These are phyloP conservation scores for Nixonia krombeini DNA, from an alignment of 1,140 invertebrate species.

Conservation along the genomic window DNA sequence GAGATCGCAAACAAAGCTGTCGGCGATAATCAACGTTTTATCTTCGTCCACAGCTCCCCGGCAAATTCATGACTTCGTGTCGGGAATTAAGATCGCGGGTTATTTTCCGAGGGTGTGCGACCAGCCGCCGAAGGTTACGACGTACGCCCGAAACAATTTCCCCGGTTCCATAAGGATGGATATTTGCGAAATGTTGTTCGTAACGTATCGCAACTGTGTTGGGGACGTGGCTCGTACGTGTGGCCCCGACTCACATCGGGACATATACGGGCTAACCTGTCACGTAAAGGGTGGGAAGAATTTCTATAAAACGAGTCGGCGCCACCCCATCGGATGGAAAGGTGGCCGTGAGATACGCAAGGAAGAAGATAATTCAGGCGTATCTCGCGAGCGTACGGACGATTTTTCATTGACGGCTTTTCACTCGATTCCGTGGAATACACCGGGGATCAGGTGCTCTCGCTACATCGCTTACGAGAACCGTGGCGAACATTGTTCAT, in stretches of 20 bases:
- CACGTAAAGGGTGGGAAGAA: conserved; percentile 30
- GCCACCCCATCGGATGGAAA: conserved; percentile 15
- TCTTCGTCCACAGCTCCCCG: conserved; percentile 16
- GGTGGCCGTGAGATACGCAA: conserved; percentile 31
- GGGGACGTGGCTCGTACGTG: conserved; percentile 16
- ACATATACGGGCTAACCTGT: conserved; percentile 34
- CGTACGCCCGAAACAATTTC: conserved; percentile 21
- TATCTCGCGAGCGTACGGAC: conserved; percentile 40
- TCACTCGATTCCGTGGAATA: conserved; percentile 40
- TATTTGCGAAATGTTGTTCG: conserved; percentile 36
- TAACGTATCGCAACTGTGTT: conserved; percentile 28
- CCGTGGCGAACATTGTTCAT: conserved; percentile 39
- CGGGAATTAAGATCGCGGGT: no score
- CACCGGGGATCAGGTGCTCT: conserved; percentile 45
- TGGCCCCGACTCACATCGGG: conserved; percentile 23
- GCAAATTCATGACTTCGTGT: no score
- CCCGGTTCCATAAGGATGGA: conserved; percentile 26
- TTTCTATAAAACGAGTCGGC: conserved; percentile 41
- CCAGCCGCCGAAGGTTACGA: neutral
- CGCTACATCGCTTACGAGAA: conserved; percentile 37
- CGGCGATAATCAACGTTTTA: conserved; percentile 37
- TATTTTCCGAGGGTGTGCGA: no score
- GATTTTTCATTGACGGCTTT: conserved; percentile 50
- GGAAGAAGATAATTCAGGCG: conserved; percentile 38
- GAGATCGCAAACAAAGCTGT: conserved; percentile 24